Evolutionary conservation across 2,113 vertebrate genomes (phyloP).

Genomic region (Rhineura floridana): DNA sequence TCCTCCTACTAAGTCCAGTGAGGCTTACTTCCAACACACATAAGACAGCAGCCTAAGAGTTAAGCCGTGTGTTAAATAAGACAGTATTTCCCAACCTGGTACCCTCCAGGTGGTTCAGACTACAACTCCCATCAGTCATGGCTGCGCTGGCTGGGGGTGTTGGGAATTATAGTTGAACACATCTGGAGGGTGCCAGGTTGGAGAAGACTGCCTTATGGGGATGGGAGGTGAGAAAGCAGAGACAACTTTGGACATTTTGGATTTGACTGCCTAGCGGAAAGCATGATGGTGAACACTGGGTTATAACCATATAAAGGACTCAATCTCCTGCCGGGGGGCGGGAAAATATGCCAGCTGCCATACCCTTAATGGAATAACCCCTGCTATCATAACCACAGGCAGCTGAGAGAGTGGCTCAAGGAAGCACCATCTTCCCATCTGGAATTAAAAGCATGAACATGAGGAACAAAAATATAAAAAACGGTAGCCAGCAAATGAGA

Average conservation of each 20-base stretch:
- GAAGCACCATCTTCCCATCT: conserved; percentile 44
- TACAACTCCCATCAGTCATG: not conserved
- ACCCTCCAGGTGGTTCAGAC: too few relatives aligned
- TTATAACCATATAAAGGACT: conserved; percentile 35
- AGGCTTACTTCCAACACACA: not conserved
- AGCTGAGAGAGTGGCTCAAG: conserved; percentile 40
- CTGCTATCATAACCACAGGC: conserved; percentile 51
- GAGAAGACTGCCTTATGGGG: not conserved
- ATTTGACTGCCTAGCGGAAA: conserved; percentile 21
- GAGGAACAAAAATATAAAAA: conserved; percentile 6
- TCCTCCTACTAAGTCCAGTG: not conserved
- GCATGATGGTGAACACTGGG: not conserved
- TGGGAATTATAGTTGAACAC: too few relatives aligned
- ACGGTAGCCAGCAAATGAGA: not conserved
- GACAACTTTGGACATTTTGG: not conserved
- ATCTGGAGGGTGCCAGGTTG: too few relatives aligned
- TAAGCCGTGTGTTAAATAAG: not conserved
- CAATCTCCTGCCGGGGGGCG: conserved; percentile 45
- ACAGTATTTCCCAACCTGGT: not conserved
- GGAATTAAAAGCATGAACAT: conserved; percentile 18
- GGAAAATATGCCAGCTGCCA: conserved; percentile 57
- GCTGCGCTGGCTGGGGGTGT: too few relatives aligned
- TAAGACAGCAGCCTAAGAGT: not conserved
- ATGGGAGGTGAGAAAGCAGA: not conserved
- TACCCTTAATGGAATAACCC: conserved; percentile 21